phyloP scores from a whole-genome alignment of 2,888 invertebrate species.

The Omphaloscelis lunosa region DNA sequence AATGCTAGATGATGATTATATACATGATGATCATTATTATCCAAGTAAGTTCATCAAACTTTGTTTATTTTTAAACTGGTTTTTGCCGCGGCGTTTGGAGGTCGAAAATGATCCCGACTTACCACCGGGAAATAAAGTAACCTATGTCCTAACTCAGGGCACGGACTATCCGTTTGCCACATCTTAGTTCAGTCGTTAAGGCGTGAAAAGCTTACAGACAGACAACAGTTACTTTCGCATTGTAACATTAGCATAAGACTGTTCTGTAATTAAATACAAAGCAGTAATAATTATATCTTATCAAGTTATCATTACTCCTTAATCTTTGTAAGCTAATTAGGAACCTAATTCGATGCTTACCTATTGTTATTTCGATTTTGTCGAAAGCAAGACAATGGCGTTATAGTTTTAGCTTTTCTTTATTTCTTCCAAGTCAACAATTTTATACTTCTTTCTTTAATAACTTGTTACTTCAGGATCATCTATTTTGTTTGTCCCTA shows the following conservation, averaged over 20 bases:
- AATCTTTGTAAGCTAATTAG: neutral
- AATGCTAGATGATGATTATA: neutral
- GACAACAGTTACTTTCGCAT: neutral
- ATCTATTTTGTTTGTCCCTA: neutral
- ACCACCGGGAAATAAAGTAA: neutral
- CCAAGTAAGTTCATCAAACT: conserved; percentile 6
- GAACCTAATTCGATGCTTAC: neutral
- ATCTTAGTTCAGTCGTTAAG: neutral
- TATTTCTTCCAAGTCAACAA: neutral
- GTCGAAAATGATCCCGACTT: neutral
- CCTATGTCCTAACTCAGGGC: neutral
- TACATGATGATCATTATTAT: too few species aligned
- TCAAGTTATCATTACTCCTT: conserved; percentile 4
- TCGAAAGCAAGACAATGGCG: neutral
- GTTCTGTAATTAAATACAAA: neutral
- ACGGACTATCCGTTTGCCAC: neutral
- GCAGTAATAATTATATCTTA: neutral
- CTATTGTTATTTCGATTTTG: neutral
- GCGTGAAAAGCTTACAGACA: neutral
- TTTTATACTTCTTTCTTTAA: neutral
- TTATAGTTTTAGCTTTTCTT: neutral
- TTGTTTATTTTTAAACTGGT: neutral
- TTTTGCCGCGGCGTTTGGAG: neutral
- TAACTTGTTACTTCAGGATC: neutral
- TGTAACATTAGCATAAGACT: neutral